These are phyloP conservation scores for Anolis carolinensis DNA, from an alignment of 2,113 vertebrate genomes.

Conservation along the genomic window DNA sequence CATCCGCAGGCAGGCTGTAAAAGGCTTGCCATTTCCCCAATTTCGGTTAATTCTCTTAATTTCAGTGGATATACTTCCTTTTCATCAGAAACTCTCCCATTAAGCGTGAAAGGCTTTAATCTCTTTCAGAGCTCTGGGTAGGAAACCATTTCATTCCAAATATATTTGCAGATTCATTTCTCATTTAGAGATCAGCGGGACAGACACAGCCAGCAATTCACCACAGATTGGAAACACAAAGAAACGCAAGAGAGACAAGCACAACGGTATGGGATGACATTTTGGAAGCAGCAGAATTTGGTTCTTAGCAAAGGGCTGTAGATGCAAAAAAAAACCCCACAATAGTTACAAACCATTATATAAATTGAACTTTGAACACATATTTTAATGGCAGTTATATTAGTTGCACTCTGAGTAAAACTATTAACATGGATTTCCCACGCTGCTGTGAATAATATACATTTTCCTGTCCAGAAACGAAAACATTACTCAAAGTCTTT, in stretches of 20 bases:
- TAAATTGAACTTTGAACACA: constrained; percentile 12
- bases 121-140: constrained; percentile 34
- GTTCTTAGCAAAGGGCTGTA: constrained; percentile 53
- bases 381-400: constrained; percentile 10
- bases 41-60: background rate
- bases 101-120: constrained; percentile 13
- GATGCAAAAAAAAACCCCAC: constrained; percentile 23
- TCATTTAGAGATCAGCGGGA: constrained; percentile 54
- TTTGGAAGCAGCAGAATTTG: constrained; percentile 77
- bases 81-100: background rate
- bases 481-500: background rate
- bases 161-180: background rate
- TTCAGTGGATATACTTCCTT: constrained; percentile 10
- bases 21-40: constrained; percentile 21
- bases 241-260: constrained; percentile 61
- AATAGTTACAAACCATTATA: background rate
- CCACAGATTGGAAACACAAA: constrained; percentile 62
- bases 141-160: background rate
- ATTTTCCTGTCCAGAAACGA: constrained; percentile 11
- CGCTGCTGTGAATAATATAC: constrained; percentile 63
- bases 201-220: constrained; percentile 31
- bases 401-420: constrained; percentile 65
- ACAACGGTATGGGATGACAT: constrained; percentile 63
- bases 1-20: constrained; percentile 12
- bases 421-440: constrained; percentile 78